Evolutionary conservation across 2,888 invertebrate genomes (phyloP).

Genomic region (Sesamia inferens): DNA sequence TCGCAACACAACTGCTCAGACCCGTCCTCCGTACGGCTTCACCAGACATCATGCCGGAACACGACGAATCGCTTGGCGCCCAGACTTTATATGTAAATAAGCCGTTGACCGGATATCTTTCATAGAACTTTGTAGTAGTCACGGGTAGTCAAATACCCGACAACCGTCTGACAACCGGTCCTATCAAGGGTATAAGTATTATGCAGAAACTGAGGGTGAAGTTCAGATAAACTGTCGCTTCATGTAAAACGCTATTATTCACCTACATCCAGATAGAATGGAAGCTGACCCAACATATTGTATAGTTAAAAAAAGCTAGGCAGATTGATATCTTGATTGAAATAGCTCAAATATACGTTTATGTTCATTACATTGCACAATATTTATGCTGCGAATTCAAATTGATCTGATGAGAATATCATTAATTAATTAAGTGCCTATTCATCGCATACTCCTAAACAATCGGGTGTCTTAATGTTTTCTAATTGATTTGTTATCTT

Average conservation of each 20-base stretch:
- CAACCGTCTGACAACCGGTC: not conserved
- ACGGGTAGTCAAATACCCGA: not conserved
- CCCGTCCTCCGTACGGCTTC: no score
- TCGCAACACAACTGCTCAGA: no score
- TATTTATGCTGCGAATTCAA: conserved; percentile 2
- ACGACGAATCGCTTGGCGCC: no score
- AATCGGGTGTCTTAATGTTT: conserved; percentile 25
- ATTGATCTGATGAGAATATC: conserved; percentile 32
- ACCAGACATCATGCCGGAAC: no score
- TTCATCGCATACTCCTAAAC: conserved; percentile 23
- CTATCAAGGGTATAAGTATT: not conserved
- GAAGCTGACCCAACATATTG: no score
- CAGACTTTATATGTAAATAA: not conserved
- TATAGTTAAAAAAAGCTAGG: not conserved
- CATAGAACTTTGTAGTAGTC: not conserved
- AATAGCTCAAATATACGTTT: conserved; percentile 7
- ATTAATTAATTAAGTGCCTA: conserved; percentile 7
- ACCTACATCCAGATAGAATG: not conserved
- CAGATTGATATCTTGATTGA: not conserved
- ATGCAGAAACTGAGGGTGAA: not conserved
- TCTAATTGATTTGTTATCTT: conserved; percentile 42
- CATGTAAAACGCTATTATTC: not conserved
- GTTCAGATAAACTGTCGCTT: not conserved
- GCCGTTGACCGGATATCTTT: not conserved
- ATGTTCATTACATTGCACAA: not conserved